Evolutionary conservation across 2,888 invertebrate genomes (phyloP).

Genomic region (Athripsodes cinereus): DNA sequence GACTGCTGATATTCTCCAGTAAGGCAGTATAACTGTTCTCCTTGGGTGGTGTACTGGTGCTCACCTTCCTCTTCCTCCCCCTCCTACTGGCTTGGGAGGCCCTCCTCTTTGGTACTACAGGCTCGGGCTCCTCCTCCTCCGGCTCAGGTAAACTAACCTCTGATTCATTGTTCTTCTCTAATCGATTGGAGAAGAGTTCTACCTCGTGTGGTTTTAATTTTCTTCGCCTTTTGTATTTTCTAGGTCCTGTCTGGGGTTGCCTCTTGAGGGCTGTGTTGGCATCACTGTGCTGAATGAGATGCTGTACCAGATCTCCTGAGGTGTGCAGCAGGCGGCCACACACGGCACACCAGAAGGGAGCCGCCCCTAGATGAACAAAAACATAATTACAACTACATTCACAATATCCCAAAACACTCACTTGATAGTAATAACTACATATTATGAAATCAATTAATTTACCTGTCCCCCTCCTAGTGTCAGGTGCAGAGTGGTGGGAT

Average conservation of each 20-base stretch:
- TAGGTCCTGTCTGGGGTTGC: conserved; percentile 67
- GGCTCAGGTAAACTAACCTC: conserved; percentile 31
- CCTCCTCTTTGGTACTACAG: conserved; percentile 9
- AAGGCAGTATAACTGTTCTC: conserved; percentile 6
- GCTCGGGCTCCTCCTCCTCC: conserved; percentile 26
- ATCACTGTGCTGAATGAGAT: conserved; percentile 80
- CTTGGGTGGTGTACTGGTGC: conserved; percentile 4
- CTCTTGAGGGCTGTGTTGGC: conserved; percentile 76
- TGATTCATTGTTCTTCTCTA: conserved; percentile 33
- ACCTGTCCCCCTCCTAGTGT: conserved; percentile 58
- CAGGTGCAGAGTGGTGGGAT: conserved; percentile 79
- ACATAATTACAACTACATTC: neutral
- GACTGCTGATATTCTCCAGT: neutral
- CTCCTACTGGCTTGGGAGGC: conserved; percentile 5
- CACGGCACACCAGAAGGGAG: conserved; percentile 69
- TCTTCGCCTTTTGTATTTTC: conserved; percentile 75
- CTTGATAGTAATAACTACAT: neutral
- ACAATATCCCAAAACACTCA: neutral
- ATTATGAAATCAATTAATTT: conserved; percentile 15
- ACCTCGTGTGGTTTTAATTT: conserved; percentile 64
- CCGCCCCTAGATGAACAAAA: conserved; percentile 38
- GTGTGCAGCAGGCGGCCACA: conserved; percentile 65
- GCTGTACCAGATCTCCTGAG: conserved; percentile 71
- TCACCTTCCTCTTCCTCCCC: conserved; percentile 7
- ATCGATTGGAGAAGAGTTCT: conserved; percentile 39